Evolutionary conservation across 2,113 vertebrate genomes (phyloP).

Genomic region (Galemys pyrenaicus): DNA sequence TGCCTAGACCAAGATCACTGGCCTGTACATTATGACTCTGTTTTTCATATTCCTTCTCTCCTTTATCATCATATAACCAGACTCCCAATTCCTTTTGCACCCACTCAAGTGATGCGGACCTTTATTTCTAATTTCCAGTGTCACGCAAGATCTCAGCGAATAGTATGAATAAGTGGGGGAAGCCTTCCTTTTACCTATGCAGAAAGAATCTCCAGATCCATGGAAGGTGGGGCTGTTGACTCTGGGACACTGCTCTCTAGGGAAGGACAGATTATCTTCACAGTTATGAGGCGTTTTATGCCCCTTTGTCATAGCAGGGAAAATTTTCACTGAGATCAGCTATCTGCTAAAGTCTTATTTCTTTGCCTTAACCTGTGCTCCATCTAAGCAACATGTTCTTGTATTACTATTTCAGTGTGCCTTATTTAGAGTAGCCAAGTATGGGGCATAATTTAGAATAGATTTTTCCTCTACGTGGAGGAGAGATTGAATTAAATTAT

Average conservation of each 20-base stretch:
- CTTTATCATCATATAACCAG: background rate
- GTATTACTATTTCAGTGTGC: background rate
- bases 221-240: rapidly evolving
- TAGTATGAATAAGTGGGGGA: background rate
- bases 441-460: background rate
- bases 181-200: background rate
- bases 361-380: background rate
- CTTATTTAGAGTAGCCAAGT: background rate
- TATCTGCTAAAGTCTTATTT: background rate
- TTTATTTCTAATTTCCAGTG: background rate
- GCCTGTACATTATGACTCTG: background rate
- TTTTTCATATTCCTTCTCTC: background rate
- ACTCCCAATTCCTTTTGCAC: background rate
- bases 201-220: background rate
- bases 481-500: background rate
- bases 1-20: rapidly evolving
- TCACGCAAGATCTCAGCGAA: background rate
- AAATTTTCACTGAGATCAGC: background rate
- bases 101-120: background rate
- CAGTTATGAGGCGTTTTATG: rapidly evolving
- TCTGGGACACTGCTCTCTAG: background rate
- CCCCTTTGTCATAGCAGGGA: background rate
- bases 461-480: background rate
- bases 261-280: background rate
- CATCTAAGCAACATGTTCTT: background rate